Conservation (phyloP, 2,797 vertebrate species). For the Eupleurogrammus muticus region DNA sequence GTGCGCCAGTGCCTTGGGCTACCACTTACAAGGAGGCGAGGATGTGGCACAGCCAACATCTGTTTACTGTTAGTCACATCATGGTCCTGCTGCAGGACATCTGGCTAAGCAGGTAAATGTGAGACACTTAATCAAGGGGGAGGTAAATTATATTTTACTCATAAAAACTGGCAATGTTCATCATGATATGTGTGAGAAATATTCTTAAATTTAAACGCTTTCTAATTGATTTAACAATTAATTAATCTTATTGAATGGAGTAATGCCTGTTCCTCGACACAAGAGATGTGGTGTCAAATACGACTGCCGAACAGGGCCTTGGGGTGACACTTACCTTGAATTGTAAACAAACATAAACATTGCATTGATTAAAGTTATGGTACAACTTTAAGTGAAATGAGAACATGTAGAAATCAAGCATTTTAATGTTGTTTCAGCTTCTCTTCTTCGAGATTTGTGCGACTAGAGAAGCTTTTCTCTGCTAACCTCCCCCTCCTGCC, state of each 20-base stretch:
- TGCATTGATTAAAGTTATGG: neutral
- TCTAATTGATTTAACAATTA: no score
- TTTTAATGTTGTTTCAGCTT: conserved; percentile 78
- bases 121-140: neutral
- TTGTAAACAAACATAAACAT: conserved; percentile 1
- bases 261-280: neutral
- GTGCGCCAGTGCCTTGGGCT: conserved; percentile 91
- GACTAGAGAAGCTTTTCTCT: conserved; percentile 80
- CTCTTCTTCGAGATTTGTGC: conserved; percentile 88
- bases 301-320: neutral
- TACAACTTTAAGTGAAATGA: neutral
- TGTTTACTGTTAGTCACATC: conserved; percentile 85
- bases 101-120: conserved; percentile 87
- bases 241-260: neutral
- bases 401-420: neutral
- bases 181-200: no score
- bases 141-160: neutral
- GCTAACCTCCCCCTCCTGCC: conserved; percentile 85
- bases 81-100: conserved; percentile 86
- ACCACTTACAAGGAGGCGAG: conserved; percentile 72
- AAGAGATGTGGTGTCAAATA: neutral
- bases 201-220: no score
- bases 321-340: neutral
- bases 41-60: conserved; percentile 85
- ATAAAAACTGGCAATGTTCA: neutral